A percentile compares a stretch with the other conserved stretches of the same genome.
Conservation (phyloP, 2,888 invertebrate species). For the Drosophila quinaria region DNA sequence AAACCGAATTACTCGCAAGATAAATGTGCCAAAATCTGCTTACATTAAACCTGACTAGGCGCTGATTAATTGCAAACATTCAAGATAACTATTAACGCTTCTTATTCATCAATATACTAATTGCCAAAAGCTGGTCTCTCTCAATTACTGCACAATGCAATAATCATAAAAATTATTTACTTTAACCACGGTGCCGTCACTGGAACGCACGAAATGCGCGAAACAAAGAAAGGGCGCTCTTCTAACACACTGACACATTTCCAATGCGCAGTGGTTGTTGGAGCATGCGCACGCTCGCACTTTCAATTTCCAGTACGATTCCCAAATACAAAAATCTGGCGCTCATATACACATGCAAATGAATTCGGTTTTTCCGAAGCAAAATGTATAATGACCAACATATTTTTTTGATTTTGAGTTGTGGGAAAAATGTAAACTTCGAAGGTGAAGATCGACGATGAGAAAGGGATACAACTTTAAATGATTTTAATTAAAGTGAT, state of each 20-base stretch:
- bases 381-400: slow-evolving; percentile 25
- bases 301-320: slow-evolving; percentile 47
- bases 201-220: slow-evolving; percentile 26
- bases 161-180: neutral
- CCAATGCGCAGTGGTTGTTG: slow-evolving; percentile 68
- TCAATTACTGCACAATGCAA: neutral
- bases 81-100: slow-evolving; percentile 14
- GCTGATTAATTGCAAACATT: neutral
- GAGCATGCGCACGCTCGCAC: slow-evolving; percentile 62
- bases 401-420: slow-evolving; percentile 21
- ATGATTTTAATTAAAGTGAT: neutral
- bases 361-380: slow-evolving; percentile 16
- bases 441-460: slow-evolving; percentile 22
- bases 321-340: slow-evolving; percentile 30
- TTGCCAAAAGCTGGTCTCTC: slow-evolving; percentile 4
- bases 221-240: slow-evolving; percentile 54
- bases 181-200: slow-evolving; percentile 59
- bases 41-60: neutral
- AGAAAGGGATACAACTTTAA: neutral
- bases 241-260: slow-evolving; percentile 75
- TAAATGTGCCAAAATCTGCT: too few relatives aligned
- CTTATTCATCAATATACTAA: neutral
- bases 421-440: slow-evolving; percentile 10
- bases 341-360: slow-evolving; percentile 13
- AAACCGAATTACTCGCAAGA: too few relatives aligned